These are phyloP conservation scores for Pteruthius melanotis DNA, from an alignment of 2,113 vertebrate species.

Conservation along the genomic window DNA sequence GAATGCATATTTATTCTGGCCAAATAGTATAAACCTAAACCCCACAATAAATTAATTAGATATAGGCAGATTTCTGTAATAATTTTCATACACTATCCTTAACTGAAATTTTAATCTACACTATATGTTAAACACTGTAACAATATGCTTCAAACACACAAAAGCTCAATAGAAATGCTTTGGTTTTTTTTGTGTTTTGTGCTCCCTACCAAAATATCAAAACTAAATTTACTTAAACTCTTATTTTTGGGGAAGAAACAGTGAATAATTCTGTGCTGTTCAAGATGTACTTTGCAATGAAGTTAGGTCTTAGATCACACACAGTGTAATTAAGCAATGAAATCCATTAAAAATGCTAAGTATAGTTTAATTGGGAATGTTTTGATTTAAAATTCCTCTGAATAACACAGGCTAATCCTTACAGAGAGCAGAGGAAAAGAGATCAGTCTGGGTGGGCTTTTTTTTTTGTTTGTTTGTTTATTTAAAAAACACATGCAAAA, in stretches of 20 bases:
- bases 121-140: not conserved
- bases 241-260: conserved; percentile 15
- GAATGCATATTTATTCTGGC: not conserved
- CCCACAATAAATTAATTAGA: not conserved
- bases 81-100: not conserved
- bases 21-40: not conserved
- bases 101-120: not conserved
- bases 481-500: conserved; percentile 36
- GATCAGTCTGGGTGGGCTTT: not conserved
- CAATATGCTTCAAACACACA: not conserved
- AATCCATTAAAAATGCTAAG: conserved; percentile 36
- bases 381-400: conserved; percentile 13
- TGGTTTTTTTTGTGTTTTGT: not conserved
- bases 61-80: not conserved
- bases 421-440: conserved; percentile 3
- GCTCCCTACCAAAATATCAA: not conserved
- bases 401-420: conserved; percentile 17
- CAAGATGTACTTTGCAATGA: not conserved
- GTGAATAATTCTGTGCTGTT: conserved; percentile 15
- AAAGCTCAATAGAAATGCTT: not conserved
- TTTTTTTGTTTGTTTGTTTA: not conserved
- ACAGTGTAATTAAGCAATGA: conserved; percentile 6
- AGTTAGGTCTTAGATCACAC: conserved; percentile 5
- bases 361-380: not conserved
- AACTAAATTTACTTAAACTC: conserved; percentile 14